These are phyloP conservation scores for Clistopyga incitator DNA, from an alignment of 2,888 invertebrate genomes.

Conservation along the genomic window DNA sequence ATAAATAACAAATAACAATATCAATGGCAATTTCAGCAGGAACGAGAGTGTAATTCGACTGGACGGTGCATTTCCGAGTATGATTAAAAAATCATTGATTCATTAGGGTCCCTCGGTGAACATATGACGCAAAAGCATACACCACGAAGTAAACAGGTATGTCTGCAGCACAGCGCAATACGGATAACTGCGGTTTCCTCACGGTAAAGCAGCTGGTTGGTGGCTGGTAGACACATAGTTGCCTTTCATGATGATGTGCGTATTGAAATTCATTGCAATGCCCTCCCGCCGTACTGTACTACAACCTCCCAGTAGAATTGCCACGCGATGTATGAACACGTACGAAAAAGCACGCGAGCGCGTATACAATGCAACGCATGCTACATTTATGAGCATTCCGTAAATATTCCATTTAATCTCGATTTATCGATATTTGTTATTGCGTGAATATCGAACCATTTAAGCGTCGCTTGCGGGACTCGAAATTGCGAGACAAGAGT, in stretches of 20 bases:
- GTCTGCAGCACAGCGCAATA: background rate
- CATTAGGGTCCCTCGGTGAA: conserved; percentile 29
- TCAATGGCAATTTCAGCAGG: background rate
- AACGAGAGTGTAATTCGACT: conserved; percentile 14
- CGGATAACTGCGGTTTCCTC: conserved; percentile 32
- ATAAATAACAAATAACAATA: background rate
- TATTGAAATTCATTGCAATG: conserved; percentile 36
- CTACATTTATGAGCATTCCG: conserved; percentile 45
- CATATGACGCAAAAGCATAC: background rate
- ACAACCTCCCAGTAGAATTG: conserved; percentile 6
- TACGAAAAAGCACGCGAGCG: conserved; percentile 36
- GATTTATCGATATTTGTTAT: conserved; percentile 72
- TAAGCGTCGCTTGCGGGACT: conserved; percentile 64
- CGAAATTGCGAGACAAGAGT: conserved; percentile 35
- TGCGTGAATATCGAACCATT: conserved; percentile 71
- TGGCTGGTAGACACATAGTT: conserved; percentile 24
- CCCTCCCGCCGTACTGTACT: background rate
- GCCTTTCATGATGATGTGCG: conserved; percentile 33
- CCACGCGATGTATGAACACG: conserved; percentile 45
- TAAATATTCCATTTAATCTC: conserved; percentile 71
- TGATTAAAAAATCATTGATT: conserved; percentile 60
- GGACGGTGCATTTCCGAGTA: conserved; percentile 15
- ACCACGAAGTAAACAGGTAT: background rate
- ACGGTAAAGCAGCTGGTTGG: conserved; percentile 10
- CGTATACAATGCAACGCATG: conserved; percentile 26